Percentiles rank a stretch among this genome's conserved stretches.
Evolutionary conservation across 2,113 vertebrate genomes (phyloP).

Genomic region (Periophthalmodon schlosseri): DNA sequence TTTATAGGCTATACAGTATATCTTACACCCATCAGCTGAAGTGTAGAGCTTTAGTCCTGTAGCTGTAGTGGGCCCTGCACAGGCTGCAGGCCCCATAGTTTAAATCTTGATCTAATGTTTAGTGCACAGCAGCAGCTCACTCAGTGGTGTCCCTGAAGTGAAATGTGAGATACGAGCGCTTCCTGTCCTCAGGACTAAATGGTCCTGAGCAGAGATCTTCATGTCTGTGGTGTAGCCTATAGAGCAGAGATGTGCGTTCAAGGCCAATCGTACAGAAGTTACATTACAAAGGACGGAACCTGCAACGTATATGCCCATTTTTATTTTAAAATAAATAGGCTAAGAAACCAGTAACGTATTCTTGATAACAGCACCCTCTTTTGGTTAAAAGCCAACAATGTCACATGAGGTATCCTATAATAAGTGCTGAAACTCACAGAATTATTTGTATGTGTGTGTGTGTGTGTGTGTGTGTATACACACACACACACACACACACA

Average conservation of each 20-base stretch:
- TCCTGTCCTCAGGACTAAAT: constrained; percentile 24
- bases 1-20: not conserved
- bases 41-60: not conserved
- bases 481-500: too few relatives aligned
- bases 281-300: not conserved
- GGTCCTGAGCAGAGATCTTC: not conserved
- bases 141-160: constrained; percentile 11
- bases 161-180: constrained; percentile 27
- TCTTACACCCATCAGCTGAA: not conserved
- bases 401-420: not conserved
- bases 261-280: not conserved
- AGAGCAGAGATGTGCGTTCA: not conserved
- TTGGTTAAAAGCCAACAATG: constrained; percentile 22
- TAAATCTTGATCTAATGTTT: constrained; percentile 9
- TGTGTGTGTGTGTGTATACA: too few relatives aligned
- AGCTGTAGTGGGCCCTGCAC: not conserved
- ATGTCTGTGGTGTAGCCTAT: constrained; percentile 9
- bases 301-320: not conserved
- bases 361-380: constrained; percentile 35
- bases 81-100: not conserved
- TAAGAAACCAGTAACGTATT: not conserved
- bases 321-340: not conserved
- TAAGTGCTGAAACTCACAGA: too few relatives aligned
- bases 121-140: not conserved
- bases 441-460: not conserved